Conservation (phyloP, 2,888 invertebrate species). For the Quadroppia sp. region DNA sequence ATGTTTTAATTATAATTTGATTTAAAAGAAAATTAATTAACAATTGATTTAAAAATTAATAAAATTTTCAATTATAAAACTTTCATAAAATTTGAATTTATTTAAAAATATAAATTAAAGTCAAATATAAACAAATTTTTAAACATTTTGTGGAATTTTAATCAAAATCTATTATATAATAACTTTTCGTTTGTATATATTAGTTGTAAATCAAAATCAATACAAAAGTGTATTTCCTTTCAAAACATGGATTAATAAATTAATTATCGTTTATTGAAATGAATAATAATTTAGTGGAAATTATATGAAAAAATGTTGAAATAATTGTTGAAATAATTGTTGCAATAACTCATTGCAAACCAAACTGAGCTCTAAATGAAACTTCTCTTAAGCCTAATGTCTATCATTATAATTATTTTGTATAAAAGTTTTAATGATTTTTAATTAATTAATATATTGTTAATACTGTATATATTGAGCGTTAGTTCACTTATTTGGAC, state of each 20-base stretch:
- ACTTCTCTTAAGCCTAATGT: not conserved
- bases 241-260: not conserved
- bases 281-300: not conserved
- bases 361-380: not conserved
- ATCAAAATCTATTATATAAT: not conserved
- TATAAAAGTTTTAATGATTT: not conserved
- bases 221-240: too few relatives aligned
- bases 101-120: not conserved
- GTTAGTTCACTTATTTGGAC: conserved; percentile 14
- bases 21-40: not conserved
- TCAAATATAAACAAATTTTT: not conserved
- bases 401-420: not conserved
- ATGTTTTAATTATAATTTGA: too few relatives aligned
- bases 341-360: not conserved
- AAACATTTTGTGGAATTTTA: not conserved
- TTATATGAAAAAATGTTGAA: not conserved
- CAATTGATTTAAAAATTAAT: not conserved
- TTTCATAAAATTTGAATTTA: conserved; percentile 10
- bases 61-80: conserved; percentile 10
- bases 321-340: not conserved
- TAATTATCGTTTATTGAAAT: not conserved
- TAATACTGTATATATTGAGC: conserved; percentile 26
- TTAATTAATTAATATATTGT: not conserved
- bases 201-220: too few relatives aligned
- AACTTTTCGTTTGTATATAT: too few relatives aligned